Evolutionary conservation across 2,888 invertebrate species (phyloP), one percentile per base, ranked within the genome.

Genomic region (Ormyrus labotus): DNA sequence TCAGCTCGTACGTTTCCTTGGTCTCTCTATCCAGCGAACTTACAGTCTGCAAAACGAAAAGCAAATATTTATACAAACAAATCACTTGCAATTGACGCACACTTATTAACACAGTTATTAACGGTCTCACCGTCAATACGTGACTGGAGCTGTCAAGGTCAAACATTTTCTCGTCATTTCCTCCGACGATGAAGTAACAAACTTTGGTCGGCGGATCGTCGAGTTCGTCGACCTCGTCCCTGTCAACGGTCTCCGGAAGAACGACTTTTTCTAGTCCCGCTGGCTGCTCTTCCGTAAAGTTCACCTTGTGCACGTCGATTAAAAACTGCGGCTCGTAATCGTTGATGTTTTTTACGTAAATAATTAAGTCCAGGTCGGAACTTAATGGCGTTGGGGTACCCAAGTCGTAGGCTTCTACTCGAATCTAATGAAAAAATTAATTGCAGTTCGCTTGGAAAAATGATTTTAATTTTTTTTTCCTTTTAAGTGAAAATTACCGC

Each of bases 181-280:
- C 97, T 6, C 94, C 94, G n/a, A 97, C 94, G 70, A 98, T 96
- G 87, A 95, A 98, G 89, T 97, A 98, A 88, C 98, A 99, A n/a
- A 98, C 96, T 81, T 96, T 95, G 69, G 95, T 93, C 68, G 95
- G 93, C 0, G 96, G 95, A 85, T 96, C 96, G 83, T 96, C 96
- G 2, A 95, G 93, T 85, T 97, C 95, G 85, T 96, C 96, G 19
- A 96, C 94, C 86, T 95, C 96, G 88, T 97, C 97, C 83, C 96
- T 93, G 87, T 97, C 97, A 63, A 97, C 93, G 0, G 97, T 97
- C 83, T 95, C 95, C 0, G 96, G 96, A 10, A 98, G 91, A 85
- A 93, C 93, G 2, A 94, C 91, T 5, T 92, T 93, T 89, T 96
- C 96, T 5, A 93, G 91, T 0, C 95, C 94, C 0, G 95, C 93